Conservation (phyloP, 2,113 vertebrate genomes). For the Rhabdomys dilectus region DNA sequence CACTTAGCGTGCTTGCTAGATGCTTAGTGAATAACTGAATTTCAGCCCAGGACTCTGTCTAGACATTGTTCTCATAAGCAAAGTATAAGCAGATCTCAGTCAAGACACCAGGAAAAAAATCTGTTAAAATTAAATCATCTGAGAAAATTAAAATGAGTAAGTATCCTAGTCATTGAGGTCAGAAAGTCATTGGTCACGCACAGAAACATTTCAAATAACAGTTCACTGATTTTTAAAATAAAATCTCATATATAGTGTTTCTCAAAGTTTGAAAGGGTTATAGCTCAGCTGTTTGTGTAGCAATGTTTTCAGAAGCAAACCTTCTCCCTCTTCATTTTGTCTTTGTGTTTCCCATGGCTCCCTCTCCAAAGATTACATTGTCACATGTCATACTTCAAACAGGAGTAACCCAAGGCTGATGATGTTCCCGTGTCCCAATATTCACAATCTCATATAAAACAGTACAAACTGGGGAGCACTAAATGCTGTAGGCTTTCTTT, state of each 20-base stretch:
- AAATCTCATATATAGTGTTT: background rate
- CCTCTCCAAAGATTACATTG: conserved; percentile 34
- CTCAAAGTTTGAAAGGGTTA: background rate
- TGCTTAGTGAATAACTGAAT: background rate
- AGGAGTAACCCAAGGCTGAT: conserved; percentile 44
- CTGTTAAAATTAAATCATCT: background rate
- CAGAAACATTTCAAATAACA: conserved; percentile 4
- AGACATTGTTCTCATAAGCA: background rate
- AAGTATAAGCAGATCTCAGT: background rate
- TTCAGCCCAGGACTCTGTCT: background rate
- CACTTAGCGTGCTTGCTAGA: background rate
- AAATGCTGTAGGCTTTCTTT: background rate
- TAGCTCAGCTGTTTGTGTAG: conserved; percentile 46
- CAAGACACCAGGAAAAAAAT: background rate
- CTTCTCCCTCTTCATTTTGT: background rate
- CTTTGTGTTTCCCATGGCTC: background rate
- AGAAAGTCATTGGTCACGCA: conserved; percentile 19
- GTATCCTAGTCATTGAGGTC: background rate
- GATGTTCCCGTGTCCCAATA: background rate
- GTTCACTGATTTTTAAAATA: conserved; percentile 20
- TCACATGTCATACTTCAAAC: conserved; percentile 44
- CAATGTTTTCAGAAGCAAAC: conserved; percentile 39
- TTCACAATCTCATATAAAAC: conserved; percentile 36
- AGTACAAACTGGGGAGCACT: background rate
- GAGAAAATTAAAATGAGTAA: conserved; percentile 37